phyloP scores from a whole-genome alignment of 1,140 invertebrate species.

The Drosophila kepulauana region DNA sequence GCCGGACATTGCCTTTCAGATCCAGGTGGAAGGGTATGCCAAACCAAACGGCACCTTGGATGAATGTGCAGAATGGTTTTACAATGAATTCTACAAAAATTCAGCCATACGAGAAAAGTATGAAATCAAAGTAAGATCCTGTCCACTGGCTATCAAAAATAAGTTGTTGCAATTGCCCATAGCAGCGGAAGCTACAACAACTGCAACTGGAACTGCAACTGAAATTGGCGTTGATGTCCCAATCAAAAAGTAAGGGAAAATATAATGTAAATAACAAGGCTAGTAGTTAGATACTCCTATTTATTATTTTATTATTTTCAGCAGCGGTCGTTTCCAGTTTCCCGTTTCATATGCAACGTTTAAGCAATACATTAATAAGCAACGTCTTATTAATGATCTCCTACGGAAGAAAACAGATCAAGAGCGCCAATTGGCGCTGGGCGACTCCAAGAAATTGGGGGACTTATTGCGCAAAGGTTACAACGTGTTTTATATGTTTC shows the following conservation, averaged over 20 bases:
- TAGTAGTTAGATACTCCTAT: neutral
- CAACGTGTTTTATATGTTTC: conserved; percentile 26
- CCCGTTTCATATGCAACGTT: conserved; percentile 40
- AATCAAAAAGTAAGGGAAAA: conserved; percentile 7
- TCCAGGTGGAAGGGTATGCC: conserved; percentile 13
- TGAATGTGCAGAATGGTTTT: conserved; percentile 40
- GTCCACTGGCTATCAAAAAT: conserved; percentile 14
- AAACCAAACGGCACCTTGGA: conserved; percentile 8
- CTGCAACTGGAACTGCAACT: neutral
- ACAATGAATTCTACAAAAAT: conserved; percentile 34
- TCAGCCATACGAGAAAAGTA: conserved; percentile 27
- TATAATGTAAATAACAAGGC: too few species aligned
- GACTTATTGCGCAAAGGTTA: conserved; percentile 27
- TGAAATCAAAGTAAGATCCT: conserved; percentile 11
- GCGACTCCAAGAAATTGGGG: neutral
- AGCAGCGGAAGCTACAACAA: too few species aligned
- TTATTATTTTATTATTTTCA: neutral
- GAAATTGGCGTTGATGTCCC: conserved; percentile 7
- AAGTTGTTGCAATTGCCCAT: conserved; percentile 21
- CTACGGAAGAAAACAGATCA: neutral
- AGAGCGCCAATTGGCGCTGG: neutral
- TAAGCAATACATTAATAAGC: conserved; percentile 18
- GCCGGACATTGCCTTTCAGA: conserved; percentile 39
- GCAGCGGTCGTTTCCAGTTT: conserved; percentile 31
- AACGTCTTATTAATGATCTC: neutral